Evolutionary conservation across 92 coral and sea anemone genomes (phyloP).

Genomic region (Palythoa heliodiscus): DNA sequence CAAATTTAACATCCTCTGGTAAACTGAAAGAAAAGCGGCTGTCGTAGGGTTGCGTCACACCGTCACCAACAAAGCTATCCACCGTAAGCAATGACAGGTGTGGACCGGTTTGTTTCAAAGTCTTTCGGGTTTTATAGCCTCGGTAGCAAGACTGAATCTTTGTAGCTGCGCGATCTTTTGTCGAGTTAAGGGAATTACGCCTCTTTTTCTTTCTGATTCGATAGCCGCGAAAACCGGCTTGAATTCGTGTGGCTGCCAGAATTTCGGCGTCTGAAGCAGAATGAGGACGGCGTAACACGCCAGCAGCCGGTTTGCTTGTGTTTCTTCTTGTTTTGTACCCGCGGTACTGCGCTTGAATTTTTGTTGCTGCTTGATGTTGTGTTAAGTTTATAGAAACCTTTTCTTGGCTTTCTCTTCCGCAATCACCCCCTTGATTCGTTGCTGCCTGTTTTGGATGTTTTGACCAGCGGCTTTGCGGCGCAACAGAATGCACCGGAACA

Average conservation of each 20-base stretch:
- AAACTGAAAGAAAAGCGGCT: conserved; percentile 79
- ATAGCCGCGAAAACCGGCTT: conserved; percentile 83
- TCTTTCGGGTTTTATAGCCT: conserved; percentile 67
- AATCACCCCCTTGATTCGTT: conserved; percentile 60
- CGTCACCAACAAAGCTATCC: conserved; percentile 35
- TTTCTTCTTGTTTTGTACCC: conserved; percentile 58
- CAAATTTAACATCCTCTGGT: conserved; percentile 83
- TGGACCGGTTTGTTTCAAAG: conserved; percentile 30
- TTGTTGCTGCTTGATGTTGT: conserved; percentile 60
- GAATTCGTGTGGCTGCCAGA: conserved; percentile 77
- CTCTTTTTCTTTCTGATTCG: conserved; percentile 48
- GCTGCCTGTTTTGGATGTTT: conserved; percentile 56
- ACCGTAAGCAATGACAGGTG: conserved; percentile 42
- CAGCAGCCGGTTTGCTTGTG: neutral
- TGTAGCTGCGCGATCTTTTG: conserved; percentile 64
- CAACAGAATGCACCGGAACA: neutral
- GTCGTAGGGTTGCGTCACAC: conserved; percentile 52
- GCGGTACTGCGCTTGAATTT: conserved; percentile 69
- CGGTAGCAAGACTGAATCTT: conserved; percentile 89
- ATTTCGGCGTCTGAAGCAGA: conserved; percentile 32
- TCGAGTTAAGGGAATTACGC: conserved; percentile 34
- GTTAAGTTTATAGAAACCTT: neutral
- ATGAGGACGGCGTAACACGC: neutral
- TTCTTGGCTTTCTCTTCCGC: neutral
- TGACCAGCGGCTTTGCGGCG: neutral